Evolutionary conservation across 2,888 invertebrate genomes (phyloP).

Genomic region (Hyposoter dolosus): DNA sequence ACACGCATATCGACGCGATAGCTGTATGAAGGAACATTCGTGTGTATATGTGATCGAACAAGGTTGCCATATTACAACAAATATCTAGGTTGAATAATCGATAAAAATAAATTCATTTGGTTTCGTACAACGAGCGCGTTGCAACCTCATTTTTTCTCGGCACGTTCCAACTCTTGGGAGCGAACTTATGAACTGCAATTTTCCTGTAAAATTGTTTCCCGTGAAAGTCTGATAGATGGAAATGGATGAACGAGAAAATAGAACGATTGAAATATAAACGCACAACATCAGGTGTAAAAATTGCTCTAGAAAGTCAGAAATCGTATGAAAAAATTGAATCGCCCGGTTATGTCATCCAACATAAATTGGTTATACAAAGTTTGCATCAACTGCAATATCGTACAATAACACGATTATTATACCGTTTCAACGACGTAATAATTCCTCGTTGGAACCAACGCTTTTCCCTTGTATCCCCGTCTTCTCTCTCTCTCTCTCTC

Average conservation of each 20-base stretch:
- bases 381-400: slow-evolving; percentile 34
- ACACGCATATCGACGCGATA: slow-evolving; percentile 3
- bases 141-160: not conserved
- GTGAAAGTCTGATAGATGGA: not conserved
- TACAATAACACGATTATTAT: slow-evolving; percentile 39
- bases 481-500: slow-evolving; percentile 8
- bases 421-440: slow-evolving; percentile 66
- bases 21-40: not conserved
- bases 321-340: not conserved
- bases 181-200: not conserved
- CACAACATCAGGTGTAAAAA: not conserved
- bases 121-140: not conserved
- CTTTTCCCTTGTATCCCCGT: not conserved
- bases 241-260: not conserved
- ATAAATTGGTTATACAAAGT: slow-evolving; percentile 55
- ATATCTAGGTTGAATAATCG: not conserved
- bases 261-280: not conserved
- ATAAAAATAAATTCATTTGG: not conserved
- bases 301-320: not conserved
- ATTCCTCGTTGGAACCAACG: slow-evolving; percentile 60
- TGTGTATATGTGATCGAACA: not conserved
- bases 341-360: slow-evolving; percentile 7
- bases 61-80: not conserved
- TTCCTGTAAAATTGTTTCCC: not conserved
- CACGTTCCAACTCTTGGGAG: not conserved